Conservation (phyloP, 2,888 invertebrate species). For the Melipona beecheii region DNA sequence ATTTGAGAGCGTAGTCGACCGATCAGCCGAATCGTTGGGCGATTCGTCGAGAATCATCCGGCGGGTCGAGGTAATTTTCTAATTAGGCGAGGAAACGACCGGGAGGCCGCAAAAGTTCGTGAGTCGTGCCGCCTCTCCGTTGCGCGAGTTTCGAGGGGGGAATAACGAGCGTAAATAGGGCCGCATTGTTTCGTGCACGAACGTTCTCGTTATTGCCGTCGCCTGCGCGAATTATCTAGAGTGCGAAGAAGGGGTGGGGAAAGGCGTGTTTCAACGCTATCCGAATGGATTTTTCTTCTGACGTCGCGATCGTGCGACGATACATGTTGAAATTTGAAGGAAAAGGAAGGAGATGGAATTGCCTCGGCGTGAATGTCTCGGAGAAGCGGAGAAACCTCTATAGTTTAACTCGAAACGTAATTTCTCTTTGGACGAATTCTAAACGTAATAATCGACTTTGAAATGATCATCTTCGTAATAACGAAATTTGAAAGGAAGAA, state of each 20-base stretch:
- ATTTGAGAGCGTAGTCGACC: neutral
- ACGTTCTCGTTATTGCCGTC: conserved; percentile 54
- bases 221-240: conserved; percentile 49
- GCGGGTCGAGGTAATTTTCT: conserved; percentile 43
- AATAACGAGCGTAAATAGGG: conserved; percentile 61
- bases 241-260: too few species aligned
- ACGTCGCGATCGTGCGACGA: neutral
- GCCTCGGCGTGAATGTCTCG: too few species aligned
- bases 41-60: conserved; percentile 1
- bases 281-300: neutral
- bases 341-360: too few species aligned
- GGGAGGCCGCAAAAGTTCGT: conserved; percentile 36
- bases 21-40: neutral
- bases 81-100: conserved; percentile 48
- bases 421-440: too few species aligned
- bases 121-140: conserved; percentile 23
- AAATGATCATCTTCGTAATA: too few species aligned
- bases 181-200: conserved; percentile 63
- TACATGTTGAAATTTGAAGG: neutral
- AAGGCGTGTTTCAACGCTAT: neutral
- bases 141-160: conserved; percentile 49
- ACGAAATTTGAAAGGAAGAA: too few species aligned
- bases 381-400: too few species aligned
- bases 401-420: too few species aligned
- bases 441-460: too few species aligned